Base-by-base conservation (phyloP, 2,797 vertebrate species). In the Thripadectes ignobilis region DNA sequence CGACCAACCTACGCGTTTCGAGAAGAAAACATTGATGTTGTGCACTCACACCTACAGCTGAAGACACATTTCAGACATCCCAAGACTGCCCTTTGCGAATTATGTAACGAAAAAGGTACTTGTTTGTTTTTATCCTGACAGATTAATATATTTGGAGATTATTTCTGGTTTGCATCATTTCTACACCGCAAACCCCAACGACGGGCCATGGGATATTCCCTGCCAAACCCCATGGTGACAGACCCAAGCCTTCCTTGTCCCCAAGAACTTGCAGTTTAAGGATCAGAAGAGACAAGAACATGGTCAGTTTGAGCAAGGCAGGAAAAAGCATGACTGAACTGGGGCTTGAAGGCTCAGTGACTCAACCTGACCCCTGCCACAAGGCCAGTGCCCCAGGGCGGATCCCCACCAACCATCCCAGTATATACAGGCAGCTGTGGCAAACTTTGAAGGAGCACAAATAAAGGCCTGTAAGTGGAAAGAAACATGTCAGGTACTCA, bases 11-110 rank as follows among this genome's bases (percentile, higher is more conserved):
- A 89, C 66, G 18, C 45, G 2, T 91, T 93, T 78, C n/a, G 84
- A 85, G 52, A 79, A 76, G 92, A 88, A 92, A 94, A 96, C 92
- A 95, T 17, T 90, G 85, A 77, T 67, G 73, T 48, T 79, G 87
- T 72, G 89, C 36, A 41, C 61, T 55, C 66, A 93, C 96, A 95
- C 88, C 94, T 95, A 89, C 63, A 80, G 83, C 0, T 72, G 72
- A 93, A 83, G 75, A 91, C 21, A 32, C 34, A 24, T 82, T 63
- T 89, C 48, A 92, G 77, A 79, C 66, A 88, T 32, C 39, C 67
- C n/a, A 76, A 76, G 67, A 76, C 7, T 5, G 16, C 34, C 26
- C 86, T 75, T 79, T 82, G 38, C 34, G 49, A 74, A 90, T 95
- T 97, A 91, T 7, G 16, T 80, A 96, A 92, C 59, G 51, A 32